These are phyloP conservation scores for Eubucco bourcierii DNA, from an alignment of 2,113 vertebrate genomes.

Conservation along the genomic window DNA sequence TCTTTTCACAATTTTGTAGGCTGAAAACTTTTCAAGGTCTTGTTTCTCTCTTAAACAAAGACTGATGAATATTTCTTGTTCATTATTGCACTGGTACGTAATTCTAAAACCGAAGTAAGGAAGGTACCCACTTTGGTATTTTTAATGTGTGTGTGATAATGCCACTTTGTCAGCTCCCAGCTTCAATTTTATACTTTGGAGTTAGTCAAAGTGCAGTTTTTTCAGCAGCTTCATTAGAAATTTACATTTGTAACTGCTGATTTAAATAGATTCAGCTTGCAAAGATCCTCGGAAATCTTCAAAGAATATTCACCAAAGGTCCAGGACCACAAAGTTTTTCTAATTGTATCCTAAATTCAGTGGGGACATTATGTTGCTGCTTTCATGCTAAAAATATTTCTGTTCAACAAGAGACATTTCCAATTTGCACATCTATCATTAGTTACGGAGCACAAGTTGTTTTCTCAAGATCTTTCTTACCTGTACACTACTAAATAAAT, in stretches of 20 bases:
- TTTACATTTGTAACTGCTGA: conserved; percentile 4
- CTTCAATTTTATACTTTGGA: background rate
- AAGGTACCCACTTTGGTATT: background rate
- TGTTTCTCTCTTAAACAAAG: background rate
- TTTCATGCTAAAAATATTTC: conserved; percentile 25
- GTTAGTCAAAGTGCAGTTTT: background rate
- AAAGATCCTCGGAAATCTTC: conserved; percentile 24
- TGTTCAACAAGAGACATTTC: background rate
- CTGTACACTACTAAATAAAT: background rate
- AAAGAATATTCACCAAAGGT: background rate
- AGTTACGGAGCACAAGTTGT: background rate
- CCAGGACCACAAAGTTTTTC: background rate
- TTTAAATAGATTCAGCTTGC: conserved; percentile 1
- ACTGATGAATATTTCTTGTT: background rate
- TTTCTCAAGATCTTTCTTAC: background rate
- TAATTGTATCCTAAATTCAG: conserved; percentile 32
- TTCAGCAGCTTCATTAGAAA: background rate
- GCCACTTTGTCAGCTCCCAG: background rate
- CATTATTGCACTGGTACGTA: background rate
- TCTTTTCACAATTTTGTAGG: background rate
- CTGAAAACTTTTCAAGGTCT: background rate
- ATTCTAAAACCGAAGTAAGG: background rate
- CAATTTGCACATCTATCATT: background rate
- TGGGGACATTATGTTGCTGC: background rate
- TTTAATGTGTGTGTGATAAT: background rate